Evolutionary conservation across 2,888 invertebrate genomes (phyloP).

Genomic region (Nephrotoma flavescens): DNA sequence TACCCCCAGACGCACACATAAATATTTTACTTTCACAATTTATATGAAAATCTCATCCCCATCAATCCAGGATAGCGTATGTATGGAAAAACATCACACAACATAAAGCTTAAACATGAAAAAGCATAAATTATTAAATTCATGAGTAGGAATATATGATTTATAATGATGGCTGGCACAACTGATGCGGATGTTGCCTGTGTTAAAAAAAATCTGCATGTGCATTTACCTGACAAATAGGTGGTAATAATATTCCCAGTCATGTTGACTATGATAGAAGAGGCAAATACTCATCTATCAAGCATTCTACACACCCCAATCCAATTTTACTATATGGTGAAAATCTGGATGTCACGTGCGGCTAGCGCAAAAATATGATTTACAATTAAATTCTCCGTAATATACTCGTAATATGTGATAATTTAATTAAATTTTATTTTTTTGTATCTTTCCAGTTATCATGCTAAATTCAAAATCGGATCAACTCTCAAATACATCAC

Average conservation of each 20-base stretch:
- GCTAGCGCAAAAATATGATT: neutral
- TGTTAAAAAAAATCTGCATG: neutral
- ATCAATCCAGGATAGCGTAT: neutral
- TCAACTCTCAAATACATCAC: neutral
- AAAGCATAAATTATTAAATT: neutral
- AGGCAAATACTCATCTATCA: neutral
- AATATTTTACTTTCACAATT: neutral
- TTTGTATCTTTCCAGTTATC: neutral
- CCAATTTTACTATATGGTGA: neutral
- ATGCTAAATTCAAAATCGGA: conserved; percentile 1
- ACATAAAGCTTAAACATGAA: neutral
- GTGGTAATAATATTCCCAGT: neutral
- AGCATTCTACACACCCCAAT: neutral
- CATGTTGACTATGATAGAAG: neutral
- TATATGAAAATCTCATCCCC: neutral
- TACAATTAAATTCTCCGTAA: neutral
- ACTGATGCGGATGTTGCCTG: neutral
- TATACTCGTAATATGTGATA: neutral
- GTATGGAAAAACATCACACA: neutral
- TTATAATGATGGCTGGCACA: neutral
- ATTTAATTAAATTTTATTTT: neutral
- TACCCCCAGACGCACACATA: neutral
- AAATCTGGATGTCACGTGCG: neutral
- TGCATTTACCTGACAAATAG: neutral
- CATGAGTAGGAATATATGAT: neutral